Evolutionary conservation across 2,113 vertebrate genomes (phyloP), one percentile per base, ranked within the genome.

Genomic region (Hippocampus zosterae): DNA sequence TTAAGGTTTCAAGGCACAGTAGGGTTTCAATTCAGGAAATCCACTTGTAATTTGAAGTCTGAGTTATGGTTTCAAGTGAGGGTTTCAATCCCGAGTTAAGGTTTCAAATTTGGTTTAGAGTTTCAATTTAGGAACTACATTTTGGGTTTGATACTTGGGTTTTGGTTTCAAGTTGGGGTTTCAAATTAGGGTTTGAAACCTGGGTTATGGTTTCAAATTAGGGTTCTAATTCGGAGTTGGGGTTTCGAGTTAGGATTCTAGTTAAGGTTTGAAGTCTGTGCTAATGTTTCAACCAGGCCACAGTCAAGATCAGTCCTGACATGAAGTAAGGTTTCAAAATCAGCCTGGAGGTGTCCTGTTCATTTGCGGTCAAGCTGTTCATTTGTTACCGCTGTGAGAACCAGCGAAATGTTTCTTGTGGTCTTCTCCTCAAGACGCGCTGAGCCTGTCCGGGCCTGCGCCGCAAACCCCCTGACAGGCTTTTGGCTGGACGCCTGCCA

Each of bases 401-500:
- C 1, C 2, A 70, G 55, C 81, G 40, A 73, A 55, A 73, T 76
- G 23, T 71, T 80, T 69, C 64, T 68, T 78, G 70, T 48, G 70
- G 68, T 53, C 40, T 59, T 80, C 69, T 68, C 62, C 70, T 67
- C 64, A 61, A 65, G 75, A 41, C 71, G 63, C 18, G 56, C 71
- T 52, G 74, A 80, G 85, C 71, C 25, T 8, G 23, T 83, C 78
- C 77, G 81, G 74, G 76, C 53, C 44, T 7, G 42, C 23, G 1
- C 48, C 3, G 23, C 46, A 19, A 19, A 15, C 19, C 29, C 68
- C 67, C 59, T 81, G 85, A 86, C 85, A 83, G 85, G 60, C 61
- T 75, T 84, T 84, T 93, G 92, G 91, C 89, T 25, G 52, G 50
- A 33, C 8, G 68, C 80, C 83, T 74, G 75, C 72, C 90, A 92